Evolutionary conservation across 2,888 invertebrate species (phyloP), one percentile per base, ranked within the genome.

Genomic region (Parnassius smintheus): DNA sequence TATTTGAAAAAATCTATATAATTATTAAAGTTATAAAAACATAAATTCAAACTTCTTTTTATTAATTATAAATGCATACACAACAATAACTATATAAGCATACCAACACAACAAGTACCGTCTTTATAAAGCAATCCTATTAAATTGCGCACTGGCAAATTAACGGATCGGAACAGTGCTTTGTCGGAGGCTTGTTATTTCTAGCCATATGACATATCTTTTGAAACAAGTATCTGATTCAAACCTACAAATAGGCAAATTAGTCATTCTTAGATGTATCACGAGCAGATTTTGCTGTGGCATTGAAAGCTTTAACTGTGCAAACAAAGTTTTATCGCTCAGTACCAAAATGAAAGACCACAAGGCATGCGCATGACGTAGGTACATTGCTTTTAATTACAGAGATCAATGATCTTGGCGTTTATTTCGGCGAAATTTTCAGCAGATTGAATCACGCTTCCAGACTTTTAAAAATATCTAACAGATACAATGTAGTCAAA

Each of bases 321-420:
- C 75, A 69, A 78, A 78, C 71, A 81, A 77, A 77, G 73, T 77
- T 84, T 82, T 77, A 81, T 77, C 66, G 72, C 65, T 59, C 45
- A 68, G 74, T 69, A 77, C 65, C 78, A 71, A 81, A 80, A 81
- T 75, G 66, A 71, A 70, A 75, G 69, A 72, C 77, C 75, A 69
- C 79, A 74, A 70, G 78, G 75, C 78, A 74, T 71, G 74, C 73
- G 69, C 61, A 72, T 79, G 80, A 81, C 79, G 80, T n/a, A n/a
- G n/a, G n/a, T 67, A 72, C 73, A 73, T 76, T 77, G 80, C 78
- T 81, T 84, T 85, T 83, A 82, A 86, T 85, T 82, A 78, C 79
- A 67, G 61, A 66, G 68, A 64, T 65, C 66, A 67, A 66, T 57
- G 67, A 62, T 59, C 64, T 60, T 44, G 7, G 25, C 45, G 41